phyloP scores from a whole-genome alignment of 2,113 vertebrate species.

The Caloenas nicobarica region DNA sequence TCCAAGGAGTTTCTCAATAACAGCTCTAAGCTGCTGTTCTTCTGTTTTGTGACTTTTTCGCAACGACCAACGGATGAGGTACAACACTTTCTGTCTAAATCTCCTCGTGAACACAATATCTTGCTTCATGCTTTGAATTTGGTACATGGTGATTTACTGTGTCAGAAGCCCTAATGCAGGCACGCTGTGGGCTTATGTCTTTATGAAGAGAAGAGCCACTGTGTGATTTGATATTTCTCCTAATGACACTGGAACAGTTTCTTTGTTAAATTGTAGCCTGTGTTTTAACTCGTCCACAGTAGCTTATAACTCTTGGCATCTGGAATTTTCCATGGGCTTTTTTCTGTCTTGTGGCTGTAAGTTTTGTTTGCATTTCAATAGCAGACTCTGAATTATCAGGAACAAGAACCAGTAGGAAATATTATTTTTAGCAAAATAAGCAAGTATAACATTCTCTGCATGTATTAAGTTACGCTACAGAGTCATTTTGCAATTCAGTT shows the following conservation, averaged over 20 bases:
- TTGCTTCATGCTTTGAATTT: not conserved
- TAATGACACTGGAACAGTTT: not conserved
- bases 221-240: not conserved
- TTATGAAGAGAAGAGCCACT: not conserved
- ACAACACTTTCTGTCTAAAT: not conserved
- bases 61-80: not conserved
- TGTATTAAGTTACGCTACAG: accelerated
- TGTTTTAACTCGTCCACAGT: not conserved
- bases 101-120: not conserved
- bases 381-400: not conserved
- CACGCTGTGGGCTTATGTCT: not conserved
- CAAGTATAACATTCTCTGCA: accelerated
- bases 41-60: not conserved
- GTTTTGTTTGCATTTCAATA: not conserved
- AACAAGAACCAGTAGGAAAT: not conserved
- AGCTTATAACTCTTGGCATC: not conserved
- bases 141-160: not conserved
- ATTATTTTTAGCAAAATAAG: not conserved
- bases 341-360: not conserved
- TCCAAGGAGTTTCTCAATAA: not conserved
- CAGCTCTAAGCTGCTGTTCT: not conserved
- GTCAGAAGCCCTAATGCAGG: not conserved
- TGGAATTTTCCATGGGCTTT: not conserved
- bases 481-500: not conserved
- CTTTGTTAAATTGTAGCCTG: not conserved